Evolutionary conservation across 2,888 invertebrate genomes (phyloP).

Genomic region (Congeria kusceri): DNA sequence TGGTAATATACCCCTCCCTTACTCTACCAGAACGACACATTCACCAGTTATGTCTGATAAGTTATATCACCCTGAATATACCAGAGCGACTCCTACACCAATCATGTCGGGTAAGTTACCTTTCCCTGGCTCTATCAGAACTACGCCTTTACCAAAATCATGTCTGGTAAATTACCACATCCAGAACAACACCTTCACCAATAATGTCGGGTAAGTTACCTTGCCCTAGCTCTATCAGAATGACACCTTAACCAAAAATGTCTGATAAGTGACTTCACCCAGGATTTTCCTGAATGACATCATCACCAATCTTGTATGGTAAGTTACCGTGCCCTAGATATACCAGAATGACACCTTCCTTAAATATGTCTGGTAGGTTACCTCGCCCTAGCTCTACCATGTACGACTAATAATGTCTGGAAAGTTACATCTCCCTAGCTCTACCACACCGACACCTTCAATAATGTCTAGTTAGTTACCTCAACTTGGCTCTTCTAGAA

Average conservation of each 20-base stretch:
- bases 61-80: conserved; percentile 88
- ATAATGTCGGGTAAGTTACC: conserved; percentile 93
- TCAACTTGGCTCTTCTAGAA: too few relatives aligned
- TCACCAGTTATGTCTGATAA: too few relatives aligned
- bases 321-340: too few relatives aligned
- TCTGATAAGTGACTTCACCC: conserved; percentile 88
- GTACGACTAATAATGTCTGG: conserved; percentile 96
- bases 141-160: conserved; percentile 87
- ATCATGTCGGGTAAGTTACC: conserved; percentile 93
- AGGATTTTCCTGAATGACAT: too few relatives aligned
- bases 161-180: too few relatives aligned
- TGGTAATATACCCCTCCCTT: conserved; percentile 93
- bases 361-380: conserved; percentile 94
- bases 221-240: conserved; percentile 93
- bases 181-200: conserved; percentile 88
- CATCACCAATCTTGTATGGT: too few relatives aligned
- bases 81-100: conserved; percentile 92
- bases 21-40: conserved; percentile 88
- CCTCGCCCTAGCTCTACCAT: too few relatives aligned
- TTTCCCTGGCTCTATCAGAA: conserved; percentile 93
- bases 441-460: conserved; percentile 90
- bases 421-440: conserved; percentile 92
- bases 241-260: conserved; percentile 88
- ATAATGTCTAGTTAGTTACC: conserved; percentile 89
- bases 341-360: conserved; percentile 89